Evolutionary conservation across 2,113 vertebrate genomes (phyloP), one percentile per base, ranked within the genome.

Genomic region (Brachyistius frenatus): DNA sequence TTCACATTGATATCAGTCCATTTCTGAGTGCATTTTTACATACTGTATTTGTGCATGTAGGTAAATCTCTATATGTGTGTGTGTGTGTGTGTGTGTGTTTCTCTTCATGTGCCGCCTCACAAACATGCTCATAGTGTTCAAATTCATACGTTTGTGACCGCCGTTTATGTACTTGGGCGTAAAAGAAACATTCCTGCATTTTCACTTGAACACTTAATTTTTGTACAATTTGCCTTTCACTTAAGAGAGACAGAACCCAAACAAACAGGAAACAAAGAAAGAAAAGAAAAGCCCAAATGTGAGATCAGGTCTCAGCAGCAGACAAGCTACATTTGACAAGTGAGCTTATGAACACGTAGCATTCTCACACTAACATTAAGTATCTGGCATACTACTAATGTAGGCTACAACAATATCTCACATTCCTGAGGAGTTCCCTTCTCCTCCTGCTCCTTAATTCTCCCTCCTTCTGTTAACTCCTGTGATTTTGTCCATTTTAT

Each of bases 1-100:
- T 95, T 95, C 93, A 95, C 93, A 94, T 95, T 93, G 85, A 92
- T 81, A 93, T 92, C 80, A 84, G 90, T 92, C 91, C 91, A 92
- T 88, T 93, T 72, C 67, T 81, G 89, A 89, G 91, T 90, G 86
- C 86, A 88, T 89, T 73, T 86, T 81, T 88, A 90, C 89, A 93
- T 85, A 90, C 66, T 78, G 81, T 84, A 60, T 79, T 76, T 84
- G 81, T 88, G 83, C 81, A 86, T 83, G 66, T 78, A 50, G 66
- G 52, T 88, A 72, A 64, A 82, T 78, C 9, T 88, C 50, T 49
- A 5, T 23, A 1, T 23, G 23, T 23, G 4, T 53, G 57, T 73
- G 78, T 83, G 66, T 23, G 23, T 23, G 23, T 23, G 4, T 53
- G 57, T 73, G 78, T 83, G 66, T 69, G 15, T 64, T 66, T 49